Conservation (phyloP, 2,888 invertebrate genomes). For the Drosophila flavopinicola region DNA sequence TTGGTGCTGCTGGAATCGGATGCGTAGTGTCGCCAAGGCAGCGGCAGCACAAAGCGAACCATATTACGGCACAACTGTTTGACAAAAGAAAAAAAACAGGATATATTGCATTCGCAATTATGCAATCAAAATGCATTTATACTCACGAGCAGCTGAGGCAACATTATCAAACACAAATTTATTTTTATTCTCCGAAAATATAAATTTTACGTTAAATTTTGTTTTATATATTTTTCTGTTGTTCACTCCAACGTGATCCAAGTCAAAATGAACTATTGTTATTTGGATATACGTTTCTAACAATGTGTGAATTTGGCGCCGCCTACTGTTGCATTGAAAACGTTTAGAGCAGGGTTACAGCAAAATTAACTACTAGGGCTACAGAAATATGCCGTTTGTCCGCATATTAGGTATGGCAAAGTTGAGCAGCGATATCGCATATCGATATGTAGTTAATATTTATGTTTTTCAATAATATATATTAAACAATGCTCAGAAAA, state of each 20-base stretch:
- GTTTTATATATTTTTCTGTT: not conserved
- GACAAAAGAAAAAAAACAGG: too few species aligned
- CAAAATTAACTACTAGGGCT: conserved; percentile 15
- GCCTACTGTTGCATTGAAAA: conserved; percentile 31
- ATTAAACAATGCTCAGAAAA: not conserved
- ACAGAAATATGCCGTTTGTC: not conserved
- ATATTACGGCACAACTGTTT: conserved; percentile 47
- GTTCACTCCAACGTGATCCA: conserved; percentile 1
- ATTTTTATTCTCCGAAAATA: not conserved
- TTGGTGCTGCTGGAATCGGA: conserved; percentile 7
- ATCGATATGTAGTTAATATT: conserved; percentile 9
- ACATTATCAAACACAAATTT: conserved; percentile 20
- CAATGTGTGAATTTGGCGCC: conserved; percentile 33
- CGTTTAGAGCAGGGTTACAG: conserved; percentile 18
- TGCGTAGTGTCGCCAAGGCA: conserved; percentile 21
- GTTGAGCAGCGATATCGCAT: not conserved
- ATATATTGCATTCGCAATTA: too few species aligned
- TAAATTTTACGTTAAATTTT: conserved; percentile 32
- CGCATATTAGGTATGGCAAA: conserved; percentile 5
- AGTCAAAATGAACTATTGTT: conserved; percentile 4
- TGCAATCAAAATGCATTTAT: conserved; percentile 19
- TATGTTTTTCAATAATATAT: not conserved
- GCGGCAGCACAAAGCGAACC: conserved; percentile 27
- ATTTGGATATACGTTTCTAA: not conserved
- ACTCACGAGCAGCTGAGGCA: conserved; percentile 40